These are phyloP conservation scores for Muschampia staudingeri DNA, from an alignment of 2,888 invertebrate genomes.

Conservation along the genomic window DNA sequence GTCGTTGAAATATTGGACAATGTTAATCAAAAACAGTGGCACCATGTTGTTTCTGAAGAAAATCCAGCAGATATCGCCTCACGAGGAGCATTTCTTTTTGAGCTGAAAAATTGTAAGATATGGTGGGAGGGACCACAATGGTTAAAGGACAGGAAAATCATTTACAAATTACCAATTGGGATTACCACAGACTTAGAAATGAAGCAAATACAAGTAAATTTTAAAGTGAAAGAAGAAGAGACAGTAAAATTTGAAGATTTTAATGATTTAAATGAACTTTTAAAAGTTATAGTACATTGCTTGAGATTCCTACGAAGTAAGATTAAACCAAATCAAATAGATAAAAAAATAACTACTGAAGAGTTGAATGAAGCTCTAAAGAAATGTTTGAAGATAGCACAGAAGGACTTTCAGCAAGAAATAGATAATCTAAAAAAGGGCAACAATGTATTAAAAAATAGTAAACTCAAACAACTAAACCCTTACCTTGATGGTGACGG, in stretches of 20 bases:
- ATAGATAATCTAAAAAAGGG: neutral
- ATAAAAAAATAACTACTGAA: neutral
- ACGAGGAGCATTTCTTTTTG: neutral
- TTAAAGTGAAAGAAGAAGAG: neutral
- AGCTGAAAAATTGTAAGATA: neutral
- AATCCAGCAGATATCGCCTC: neutral
- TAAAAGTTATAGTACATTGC: neutral
- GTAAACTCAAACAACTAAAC: neutral
- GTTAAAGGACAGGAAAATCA: neutral
- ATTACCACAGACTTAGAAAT: neutral
- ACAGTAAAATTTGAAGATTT: neutral
- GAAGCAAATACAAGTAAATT: constrained; percentile 3
- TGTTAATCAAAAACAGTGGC: neutral
- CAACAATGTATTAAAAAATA: neutral
- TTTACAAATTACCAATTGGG: neutral
- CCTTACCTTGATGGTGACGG: constrained; percentile 6
- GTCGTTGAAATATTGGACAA: neutral
- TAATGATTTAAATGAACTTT: constrained; percentile 3
- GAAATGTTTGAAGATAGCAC: constrained; percentile 1
- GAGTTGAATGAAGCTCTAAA: neutral
- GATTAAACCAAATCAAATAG: neutral
- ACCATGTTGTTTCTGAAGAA: neutral
- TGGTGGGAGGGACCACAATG: constrained; percentile 6
- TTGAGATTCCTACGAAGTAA: neutral
- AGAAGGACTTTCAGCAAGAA: neutral